Evolutionary conservation across 2,113 vertebrate genomes (phyloP).

Genomic region (Perognathus longimembris): DNA sequence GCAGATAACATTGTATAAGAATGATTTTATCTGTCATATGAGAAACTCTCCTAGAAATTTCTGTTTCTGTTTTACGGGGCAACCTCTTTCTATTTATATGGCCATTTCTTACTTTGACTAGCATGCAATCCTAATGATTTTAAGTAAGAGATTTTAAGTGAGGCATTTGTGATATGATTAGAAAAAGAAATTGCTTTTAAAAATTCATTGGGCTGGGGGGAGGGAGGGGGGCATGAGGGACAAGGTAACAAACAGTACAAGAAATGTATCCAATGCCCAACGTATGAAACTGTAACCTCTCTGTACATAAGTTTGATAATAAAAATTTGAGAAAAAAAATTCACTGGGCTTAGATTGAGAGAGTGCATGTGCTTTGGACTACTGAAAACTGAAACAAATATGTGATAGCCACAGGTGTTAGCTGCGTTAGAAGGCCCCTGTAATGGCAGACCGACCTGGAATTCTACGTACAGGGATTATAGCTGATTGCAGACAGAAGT

Average conservation of each 20-base stretch:
- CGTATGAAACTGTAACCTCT: no score
- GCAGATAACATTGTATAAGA: neutral
- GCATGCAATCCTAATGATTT: constrained; percentile 18
- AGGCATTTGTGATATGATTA: constrained; percentile 28
- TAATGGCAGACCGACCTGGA: constrained; percentile 84
- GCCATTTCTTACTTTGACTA: neutral
- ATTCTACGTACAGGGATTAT: constrained; percentile 76
- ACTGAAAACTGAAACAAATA: constrained; percentile 69
- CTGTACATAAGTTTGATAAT: no score
- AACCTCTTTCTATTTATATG: neutral
- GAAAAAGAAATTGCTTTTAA: constrained; percentile 12
- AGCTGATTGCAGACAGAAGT: constrained; percentile 86
- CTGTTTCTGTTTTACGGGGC: neutral
- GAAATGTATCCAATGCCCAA: no score
- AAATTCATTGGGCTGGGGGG: neutral
- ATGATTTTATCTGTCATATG: neutral
- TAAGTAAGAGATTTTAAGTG: constrained; percentile 25
- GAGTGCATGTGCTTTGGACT: constrained; percentile 25
- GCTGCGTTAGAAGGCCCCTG: constrained; percentile 84
- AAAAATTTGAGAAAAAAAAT: no score
- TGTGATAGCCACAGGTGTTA: constrained; percentile 85
- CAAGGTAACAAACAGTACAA: no score
- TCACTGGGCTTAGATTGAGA: neutral
- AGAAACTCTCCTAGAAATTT: constrained; percentile 17
- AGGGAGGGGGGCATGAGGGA: no score